Evolutionary conservation across 2,113 vertebrate genomes (phyloP).

Genomic region (Rhabdomys dilectus): DNA sequence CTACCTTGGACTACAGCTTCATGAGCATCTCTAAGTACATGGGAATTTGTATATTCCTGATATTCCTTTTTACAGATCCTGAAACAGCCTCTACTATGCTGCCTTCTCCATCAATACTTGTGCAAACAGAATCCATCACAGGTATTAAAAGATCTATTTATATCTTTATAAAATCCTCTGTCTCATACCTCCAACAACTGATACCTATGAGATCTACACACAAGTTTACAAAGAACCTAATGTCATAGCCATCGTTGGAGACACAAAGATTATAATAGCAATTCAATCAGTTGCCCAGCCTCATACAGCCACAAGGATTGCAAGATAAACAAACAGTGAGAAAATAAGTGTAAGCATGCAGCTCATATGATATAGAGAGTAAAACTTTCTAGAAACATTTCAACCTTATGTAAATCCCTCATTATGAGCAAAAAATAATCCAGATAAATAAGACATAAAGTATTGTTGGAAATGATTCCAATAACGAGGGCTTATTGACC

Average conservation of each 20-base stretch:
- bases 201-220: not conserved
- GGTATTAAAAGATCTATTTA: slow-evolving; percentile 38
- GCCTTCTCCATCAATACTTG: not conserved
- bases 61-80: slow-evolving; percentile 55
- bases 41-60: not conserved
- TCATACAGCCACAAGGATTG: not conserved
- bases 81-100: not conserved
- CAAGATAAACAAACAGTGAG: not conserved
- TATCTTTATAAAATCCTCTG: not conserved
- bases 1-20: not conserved
- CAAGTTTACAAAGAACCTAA: not conserved
- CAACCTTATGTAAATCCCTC: not conserved
- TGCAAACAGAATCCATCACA: slow-evolving; percentile 62
- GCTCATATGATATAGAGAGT: not conserved
- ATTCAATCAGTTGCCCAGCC: not conserved
- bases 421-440: not conserved
- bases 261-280: not conserved
- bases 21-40: not conserved
- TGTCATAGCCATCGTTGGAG: not conserved
- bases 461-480: not conserved
- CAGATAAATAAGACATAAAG: not conserved
- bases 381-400: not conserved
- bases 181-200: not conserved
- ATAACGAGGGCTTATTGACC: not conserved
- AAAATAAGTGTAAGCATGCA: fast-evolving